Conservation (phyloP, 2,113 vertebrate genomes). For the Chloropsis cyanopogon region DNA sequence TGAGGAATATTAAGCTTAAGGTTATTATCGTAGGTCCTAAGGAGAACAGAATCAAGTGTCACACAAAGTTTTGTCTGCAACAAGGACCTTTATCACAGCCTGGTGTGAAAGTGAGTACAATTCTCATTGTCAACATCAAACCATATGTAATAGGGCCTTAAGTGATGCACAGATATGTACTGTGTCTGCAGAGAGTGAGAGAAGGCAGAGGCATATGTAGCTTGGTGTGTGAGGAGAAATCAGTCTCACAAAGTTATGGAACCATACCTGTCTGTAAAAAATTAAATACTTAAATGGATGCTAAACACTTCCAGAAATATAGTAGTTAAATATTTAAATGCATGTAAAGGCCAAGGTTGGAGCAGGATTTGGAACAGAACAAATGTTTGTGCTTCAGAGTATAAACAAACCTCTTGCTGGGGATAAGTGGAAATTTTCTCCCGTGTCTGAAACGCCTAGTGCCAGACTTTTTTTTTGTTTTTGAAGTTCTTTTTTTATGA, state of each 20-base stretch:
- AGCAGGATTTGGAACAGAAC: not conserved
- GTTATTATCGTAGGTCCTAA: not conserved
- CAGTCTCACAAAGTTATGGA: not conserved
- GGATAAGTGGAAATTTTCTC: not conserved
- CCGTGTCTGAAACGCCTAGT: not conserved
- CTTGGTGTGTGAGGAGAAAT: not conserved
- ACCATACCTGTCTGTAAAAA: not conserved
- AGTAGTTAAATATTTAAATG: slow-evolving; percentile 1
- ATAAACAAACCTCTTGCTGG: not conserved
- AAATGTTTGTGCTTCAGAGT: not conserved
- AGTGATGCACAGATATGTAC: not conserved
- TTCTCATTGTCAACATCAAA: not conserved
- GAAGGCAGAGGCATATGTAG: not conserved
- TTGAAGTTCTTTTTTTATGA: not conserved
- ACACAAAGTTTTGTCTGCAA: not conserved
- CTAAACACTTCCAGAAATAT: not conserved
- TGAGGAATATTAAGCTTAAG: not conserved
- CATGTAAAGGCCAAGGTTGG: not conserved
- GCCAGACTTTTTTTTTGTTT: not conserved
- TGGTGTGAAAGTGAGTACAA: not conserved
- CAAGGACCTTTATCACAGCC: not conserved
- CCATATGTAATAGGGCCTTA: not conserved
- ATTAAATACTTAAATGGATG: not conserved
- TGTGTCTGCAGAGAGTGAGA: not conserved
- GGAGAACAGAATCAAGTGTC: not conserved